Evolutionary conservation across 2,888 invertebrate genomes (phyloP).

Genomic region (Chymomyza amoena): DNA sequence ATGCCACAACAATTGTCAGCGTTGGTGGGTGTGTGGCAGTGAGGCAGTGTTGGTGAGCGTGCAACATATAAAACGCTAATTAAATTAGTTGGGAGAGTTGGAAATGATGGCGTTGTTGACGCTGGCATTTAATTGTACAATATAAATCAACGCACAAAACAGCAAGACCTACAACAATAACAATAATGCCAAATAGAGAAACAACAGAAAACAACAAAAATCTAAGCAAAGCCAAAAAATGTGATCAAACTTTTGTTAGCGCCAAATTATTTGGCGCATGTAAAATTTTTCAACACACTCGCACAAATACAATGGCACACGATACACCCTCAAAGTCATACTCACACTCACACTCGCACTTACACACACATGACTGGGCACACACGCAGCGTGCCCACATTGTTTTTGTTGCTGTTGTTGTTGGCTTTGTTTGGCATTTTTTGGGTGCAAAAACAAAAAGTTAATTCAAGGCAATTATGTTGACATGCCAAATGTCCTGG

Average conservation of each 20-base stretch:
- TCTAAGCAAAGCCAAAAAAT: constrained; percentile 27
- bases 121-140: constrained; percentile 43
- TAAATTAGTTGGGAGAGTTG: constrained; percentile 39
- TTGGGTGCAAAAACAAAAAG: constrained; percentile 50
- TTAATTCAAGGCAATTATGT: constrained; percentile 69
- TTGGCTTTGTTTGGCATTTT: constrained; percentile 28
- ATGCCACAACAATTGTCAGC: not conserved
- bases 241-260: constrained; percentile 51
- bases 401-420: constrained; percentile 24
- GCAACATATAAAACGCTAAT: constrained; percentile 39
- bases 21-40: too few species aligned
- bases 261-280: constrained; percentile 50
- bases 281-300: constrained; percentile 25
- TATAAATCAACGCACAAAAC: constrained; percentile 43
- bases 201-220: constrained; percentile 1
- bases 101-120: not conserved
- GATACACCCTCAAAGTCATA: constrained; percentile 3
- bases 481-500: constrained; percentile 66
- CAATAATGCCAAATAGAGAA: not conserved
- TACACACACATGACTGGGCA: not conserved
- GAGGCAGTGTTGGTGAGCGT: not conserved
- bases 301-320: not conserved
- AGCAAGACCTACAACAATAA: constrained; percentile 12
- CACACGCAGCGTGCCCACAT: not conserved
- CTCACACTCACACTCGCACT: constrained; percentile 10